Evolutionary conservation across 92 coral and sea anemone species (phyloP).

Genomic region (Porites evermanni): DNA sequence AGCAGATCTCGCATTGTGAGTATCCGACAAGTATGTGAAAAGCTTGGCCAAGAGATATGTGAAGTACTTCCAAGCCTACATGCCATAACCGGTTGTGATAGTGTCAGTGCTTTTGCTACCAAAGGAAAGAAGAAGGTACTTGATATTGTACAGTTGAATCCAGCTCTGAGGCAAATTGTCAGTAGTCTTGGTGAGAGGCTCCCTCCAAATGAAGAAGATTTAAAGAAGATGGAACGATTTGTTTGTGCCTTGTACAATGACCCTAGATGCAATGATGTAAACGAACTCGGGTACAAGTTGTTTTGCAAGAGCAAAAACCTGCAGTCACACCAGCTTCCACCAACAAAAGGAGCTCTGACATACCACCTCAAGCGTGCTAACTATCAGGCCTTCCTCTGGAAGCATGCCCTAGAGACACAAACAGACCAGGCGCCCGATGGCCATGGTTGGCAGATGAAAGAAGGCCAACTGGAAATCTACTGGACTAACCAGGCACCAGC

Average conservation of each 20-base stretch:
- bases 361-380: conserved; percentile 69
- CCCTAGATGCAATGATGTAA: conserved; percentile 28
- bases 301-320: conserved; percentile 63
- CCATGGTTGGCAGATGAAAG: conserved; percentile 53
- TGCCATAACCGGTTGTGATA: conserved; percentile 46
- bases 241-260: conserved; percentile 51
- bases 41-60: conserved; percentile 40
- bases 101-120: conserved; percentile 43
- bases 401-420: conserved; percentile 3
- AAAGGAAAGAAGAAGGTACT: conserved; percentile 51
- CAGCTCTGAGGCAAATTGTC: neutral
- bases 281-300: conserved; percentile 52
- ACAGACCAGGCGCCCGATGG: conserved; percentile 45
- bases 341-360: conserved; percentile 46
- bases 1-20: conserved; percentile 37
- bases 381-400: conserved; percentile 35
- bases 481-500: conserved; percentile 59
- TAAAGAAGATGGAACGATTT: conserved; percentile 20
- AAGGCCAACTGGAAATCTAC: conserved; percentile 40
- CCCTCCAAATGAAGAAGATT: neutral
- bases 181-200: conserved; percentile 8
- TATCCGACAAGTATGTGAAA: conserved; percentile 28
- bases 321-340: conserved; percentile 77
- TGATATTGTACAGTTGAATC: conserved; percentile 23
- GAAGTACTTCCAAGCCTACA: conserved; percentile 40